Conservation (phyloP, 2,888 invertebrate species). For the Cephalotes varians region DNA sequence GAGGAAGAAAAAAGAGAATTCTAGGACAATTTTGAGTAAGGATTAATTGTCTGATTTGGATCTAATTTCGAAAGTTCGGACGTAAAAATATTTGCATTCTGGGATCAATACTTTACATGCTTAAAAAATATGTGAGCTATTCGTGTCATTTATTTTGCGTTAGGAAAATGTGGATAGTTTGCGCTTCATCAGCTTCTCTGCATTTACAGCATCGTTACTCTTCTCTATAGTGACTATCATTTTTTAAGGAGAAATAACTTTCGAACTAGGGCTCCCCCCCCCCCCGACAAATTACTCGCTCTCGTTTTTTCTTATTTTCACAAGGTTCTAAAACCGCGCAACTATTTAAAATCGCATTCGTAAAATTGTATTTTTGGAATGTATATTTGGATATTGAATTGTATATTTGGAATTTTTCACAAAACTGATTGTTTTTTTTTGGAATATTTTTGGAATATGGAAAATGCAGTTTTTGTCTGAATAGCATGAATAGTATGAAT, state of each 20-base stretch:
- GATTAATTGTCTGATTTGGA: slow-evolving; percentile 29
- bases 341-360: slow-evolving; percentile 35
- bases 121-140: slow-evolving; percentile 23
- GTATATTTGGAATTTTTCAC: slow-evolving; percentile 52
- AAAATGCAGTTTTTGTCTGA: not conserved
- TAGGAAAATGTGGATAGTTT: slow-evolving; percentile 31
- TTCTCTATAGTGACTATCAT: slow-evolving; percentile 25
- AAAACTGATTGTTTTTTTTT: slow-evolving; percentile 55
- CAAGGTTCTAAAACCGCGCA: slow-evolving; percentile 52
- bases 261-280: slow-evolving; percentile 28
- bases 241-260: slow-evolving; percentile 59
- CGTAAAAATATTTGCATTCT: slow-evolving; percentile 33
- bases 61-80: slow-evolving; percentile 38
- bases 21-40: slow-evolving; percentile 13
- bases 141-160: slow-evolving; percentile 16
- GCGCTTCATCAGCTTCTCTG: not conserved
- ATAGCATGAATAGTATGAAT: not conserved
- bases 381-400: too few species aligned
- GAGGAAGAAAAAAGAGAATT: not conserved
- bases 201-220: slow-evolving; percentile 17
- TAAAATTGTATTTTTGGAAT: too few species aligned
- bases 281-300: slow-evolving; percentile 57
- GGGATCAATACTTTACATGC: slow-evolving; percentile 33
- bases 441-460: not conserved
- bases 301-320: slow-evolving; percentile 67